Evolutionary conservation across 2,113 vertebrate genomes (phyloP).

Genomic region (Anolis sagrei): DNA sequence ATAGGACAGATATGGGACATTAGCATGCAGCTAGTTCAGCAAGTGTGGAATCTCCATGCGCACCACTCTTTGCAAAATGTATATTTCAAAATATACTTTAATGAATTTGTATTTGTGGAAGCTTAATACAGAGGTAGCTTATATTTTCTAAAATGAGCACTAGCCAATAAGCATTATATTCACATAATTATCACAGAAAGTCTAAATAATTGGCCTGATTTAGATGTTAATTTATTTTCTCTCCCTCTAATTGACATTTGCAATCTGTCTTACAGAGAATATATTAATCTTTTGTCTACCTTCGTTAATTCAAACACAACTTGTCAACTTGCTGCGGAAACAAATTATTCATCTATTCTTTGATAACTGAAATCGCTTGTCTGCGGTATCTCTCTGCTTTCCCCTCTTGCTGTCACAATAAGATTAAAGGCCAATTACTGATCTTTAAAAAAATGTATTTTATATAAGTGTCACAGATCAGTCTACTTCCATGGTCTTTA

Average conservation of each 20-base stretch:
- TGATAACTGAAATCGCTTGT: background rate
- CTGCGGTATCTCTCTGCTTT: background rate
- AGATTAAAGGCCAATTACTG: background rate
- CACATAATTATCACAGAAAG: background rate
- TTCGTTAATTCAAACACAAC: background rate
- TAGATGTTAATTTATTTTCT: background rate
- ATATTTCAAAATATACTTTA: background rate
- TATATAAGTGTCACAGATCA: background rate
- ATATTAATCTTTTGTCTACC: slow-evolving; percentile 1
- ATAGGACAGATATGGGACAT: background rate
- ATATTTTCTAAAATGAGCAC: background rate
- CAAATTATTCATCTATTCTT: background rate
- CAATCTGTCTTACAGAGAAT: background rate
- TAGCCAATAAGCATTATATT: background rate
- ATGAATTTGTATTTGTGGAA: background rate
- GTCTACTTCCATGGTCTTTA: no score
- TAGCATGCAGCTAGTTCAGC: background rate
- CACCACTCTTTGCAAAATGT: background rate
- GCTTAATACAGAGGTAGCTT: background rate
- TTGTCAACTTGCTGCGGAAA: background rate
- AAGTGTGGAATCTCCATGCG: background rate
- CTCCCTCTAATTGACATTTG: background rate
- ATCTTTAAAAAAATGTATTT: background rate
- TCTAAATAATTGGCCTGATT: background rate
- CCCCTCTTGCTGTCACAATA: background rate